Evolutionary conservation across 2,888 invertebrate species (phyloP), one percentile per base, ranked within the genome.

Genomic region (Nomada ruficornis): DNA sequence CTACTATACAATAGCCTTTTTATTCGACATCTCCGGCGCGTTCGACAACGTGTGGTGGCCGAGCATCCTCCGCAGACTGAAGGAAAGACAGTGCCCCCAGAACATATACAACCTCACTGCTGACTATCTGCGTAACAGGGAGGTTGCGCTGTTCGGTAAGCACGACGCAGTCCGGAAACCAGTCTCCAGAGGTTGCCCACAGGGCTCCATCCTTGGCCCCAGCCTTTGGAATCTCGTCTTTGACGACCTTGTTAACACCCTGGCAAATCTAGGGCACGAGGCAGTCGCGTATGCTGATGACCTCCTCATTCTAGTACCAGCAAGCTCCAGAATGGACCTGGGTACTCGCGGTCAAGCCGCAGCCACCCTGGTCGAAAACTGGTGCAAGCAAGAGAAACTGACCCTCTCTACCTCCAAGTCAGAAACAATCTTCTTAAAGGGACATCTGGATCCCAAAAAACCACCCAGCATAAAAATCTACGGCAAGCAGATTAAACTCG

Each of bases 191-290:
- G 69, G 69, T 0, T 69, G 69, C 26, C 69, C 69, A 4, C 69
- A 69, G 13, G 69, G 69, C 5, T 69, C 69, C 15, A 59, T 69
- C n/a, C 47, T 69, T 1, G 59, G 69, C 2, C 67, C 67, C 7
- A 29, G 29, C 7, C 29, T 7, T 0, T 29, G 29, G 29, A 29
- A 29, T 7, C 29, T 29, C 0, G 2, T n/a, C 0, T 52, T 29
- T 7, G 3, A 52, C 29, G 55, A 42, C 26, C 54, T n/a, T n/a
- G 18, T 36, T 0, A 29, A 42, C 0, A 13, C 26, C 1, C 1
- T 15, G 9, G 15, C 15, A 2, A 50, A 1, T 3, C 13, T 1
- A 1, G 29, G 11, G 5, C 11, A 29, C 50, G 67, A 54, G 18
- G 20, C 23, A 4, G 42, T 36, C 10, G 67, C 67, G 0, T 55